A percentile compares a stretch with the other conserved stretches of the same genome.
These are phyloP conservation scores for Myiagra hebetior DNA, from an alignment of 2,113 vertebrate species.

Conservation along the genomic window DNA sequence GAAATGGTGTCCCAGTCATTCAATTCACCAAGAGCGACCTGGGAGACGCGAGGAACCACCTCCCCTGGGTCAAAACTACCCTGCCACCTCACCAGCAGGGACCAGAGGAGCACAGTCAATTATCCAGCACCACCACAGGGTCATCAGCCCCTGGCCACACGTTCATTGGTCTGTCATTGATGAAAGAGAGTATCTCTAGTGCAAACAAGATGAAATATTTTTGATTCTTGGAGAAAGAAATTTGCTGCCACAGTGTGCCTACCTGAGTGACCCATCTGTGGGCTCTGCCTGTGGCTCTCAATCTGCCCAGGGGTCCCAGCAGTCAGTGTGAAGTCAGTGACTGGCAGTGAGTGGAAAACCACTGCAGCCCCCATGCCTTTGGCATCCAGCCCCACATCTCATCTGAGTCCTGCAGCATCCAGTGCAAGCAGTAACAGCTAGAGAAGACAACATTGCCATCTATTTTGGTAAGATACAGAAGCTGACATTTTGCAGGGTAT, in stretches of 20 bases:
- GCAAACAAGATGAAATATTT: background rate
- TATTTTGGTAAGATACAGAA: background rate
- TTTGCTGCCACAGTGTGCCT: background rate
- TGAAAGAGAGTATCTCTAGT: background rate
- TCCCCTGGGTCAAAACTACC: background rate
- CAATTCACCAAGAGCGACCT: background rate
- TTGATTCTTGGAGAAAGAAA: background rate
- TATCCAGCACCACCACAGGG: background rate
- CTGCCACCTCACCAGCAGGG: background rate
- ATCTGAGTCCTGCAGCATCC: background rate
- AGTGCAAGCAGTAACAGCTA: background rate
- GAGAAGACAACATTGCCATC: background rate
- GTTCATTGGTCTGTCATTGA: rapidly evolving
- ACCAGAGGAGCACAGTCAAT: background rate
- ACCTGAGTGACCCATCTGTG: background rate
- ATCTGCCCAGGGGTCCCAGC: rapidly evolving
- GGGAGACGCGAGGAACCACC: background rate
- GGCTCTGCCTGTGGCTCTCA: background rate
- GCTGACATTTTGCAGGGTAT: background rate
- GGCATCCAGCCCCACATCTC: background rate
- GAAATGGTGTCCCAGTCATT: background rate
- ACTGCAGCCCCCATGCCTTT: background rate
- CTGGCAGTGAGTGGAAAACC: background rate
- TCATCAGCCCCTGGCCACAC: background rate
- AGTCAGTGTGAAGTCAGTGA: background rate